phyloP scores from a whole-genome alignment of 2,888 invertebrate genomes.

The Agrotis clavis region DNA sequence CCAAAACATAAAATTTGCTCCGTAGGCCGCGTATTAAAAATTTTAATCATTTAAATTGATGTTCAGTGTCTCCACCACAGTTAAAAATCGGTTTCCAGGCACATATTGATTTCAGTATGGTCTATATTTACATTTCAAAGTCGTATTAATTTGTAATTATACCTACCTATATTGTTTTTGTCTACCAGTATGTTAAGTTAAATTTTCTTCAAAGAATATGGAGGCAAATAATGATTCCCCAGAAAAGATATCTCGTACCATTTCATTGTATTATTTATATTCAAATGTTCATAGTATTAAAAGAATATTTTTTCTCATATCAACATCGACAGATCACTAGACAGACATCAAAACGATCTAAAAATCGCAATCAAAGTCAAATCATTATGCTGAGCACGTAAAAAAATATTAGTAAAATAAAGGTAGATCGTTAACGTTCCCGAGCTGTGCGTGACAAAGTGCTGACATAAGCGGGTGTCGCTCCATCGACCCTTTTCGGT shows the following conservation, averaged over 20 bases:
- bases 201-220: too few relatives aligned
- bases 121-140: background rate
- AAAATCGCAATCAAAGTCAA: constrained; percentile 33
- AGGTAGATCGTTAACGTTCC: constrained; percentile 74
- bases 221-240: background rate
- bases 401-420: constrained; percentile 64
- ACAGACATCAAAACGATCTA: constrained; percentile 19
- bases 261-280: background rate
- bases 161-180: too few relatives aligned
- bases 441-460: constrained; percentile 78
- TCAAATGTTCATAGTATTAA: background rate
- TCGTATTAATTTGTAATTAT: background rate
- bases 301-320: background rate
- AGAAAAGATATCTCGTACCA: background rate
- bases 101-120: background rate
- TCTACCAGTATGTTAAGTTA: too few relatives aligned
- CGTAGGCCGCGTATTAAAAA: too few relatives aligned
- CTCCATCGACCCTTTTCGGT: constrained; percentile 78
- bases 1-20: too few relatives aligned
- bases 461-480: constrained; percentile 79
- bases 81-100: too few relatives aligned
- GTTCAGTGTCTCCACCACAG: background rate
- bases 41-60: too few relatives aligned
- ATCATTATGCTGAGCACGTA: constrained; percentile 59
- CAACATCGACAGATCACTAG: background rate